Conservation (phyloP, 2,113 vertebrate genomes). For the Anguilla japonica region DNA sequence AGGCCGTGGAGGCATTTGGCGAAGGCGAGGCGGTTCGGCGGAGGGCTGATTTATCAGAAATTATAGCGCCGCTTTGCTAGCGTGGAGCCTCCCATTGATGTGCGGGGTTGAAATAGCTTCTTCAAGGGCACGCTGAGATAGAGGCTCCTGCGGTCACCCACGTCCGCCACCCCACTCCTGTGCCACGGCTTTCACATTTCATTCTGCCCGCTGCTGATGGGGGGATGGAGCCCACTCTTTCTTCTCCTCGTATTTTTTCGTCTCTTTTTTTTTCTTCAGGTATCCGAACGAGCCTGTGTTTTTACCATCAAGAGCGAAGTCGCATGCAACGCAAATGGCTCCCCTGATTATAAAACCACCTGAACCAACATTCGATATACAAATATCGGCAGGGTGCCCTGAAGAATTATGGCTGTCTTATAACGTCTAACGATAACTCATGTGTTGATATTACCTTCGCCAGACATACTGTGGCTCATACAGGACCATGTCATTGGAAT, state of each 20-base stretch:
- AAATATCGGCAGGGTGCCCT: neutral
- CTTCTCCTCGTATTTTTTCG: conserved; percentile 6
- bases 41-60: conserved; percentile 66
- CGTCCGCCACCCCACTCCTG: neutral
- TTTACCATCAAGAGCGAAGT: neutral
- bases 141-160: conserved; percentile 23
- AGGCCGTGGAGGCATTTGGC: conserved; percentile 65
- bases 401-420: neutral
- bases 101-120: conserved; percentile 60
- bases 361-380: conserved; percentile 6
- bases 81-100: conserved; percentile 63
- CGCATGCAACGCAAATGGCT: neutral
- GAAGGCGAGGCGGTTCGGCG: conserved; percentile 56
- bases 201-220: conserved; percentile 24
- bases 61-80: conserved; percentile 60
- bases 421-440: neutral
- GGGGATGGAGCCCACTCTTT: conserved; percentile 3
- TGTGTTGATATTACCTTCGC: neutral
- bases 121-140: conserved; percentile 50
- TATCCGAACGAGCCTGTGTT: neutral
- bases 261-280: conserved; percentile 12
- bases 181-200: conserved; percentile 35
- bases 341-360: conserved; percentile 1
- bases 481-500: neutral
- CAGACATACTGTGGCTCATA: neutral